Conservation (phyloP, 64 coral and sea anemone species). For the Cladopsammia gracilis region DNA sequence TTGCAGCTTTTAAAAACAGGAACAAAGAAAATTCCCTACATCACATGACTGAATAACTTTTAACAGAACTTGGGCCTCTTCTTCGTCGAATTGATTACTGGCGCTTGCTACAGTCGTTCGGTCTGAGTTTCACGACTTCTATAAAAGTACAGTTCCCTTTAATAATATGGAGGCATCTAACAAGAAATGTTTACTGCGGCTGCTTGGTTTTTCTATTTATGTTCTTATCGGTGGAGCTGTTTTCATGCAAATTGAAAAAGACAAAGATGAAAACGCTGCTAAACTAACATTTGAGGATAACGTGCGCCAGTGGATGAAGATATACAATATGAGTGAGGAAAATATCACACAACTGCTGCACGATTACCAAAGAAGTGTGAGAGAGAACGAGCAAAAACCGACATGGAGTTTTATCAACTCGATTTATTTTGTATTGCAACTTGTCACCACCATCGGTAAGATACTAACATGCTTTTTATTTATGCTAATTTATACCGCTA, state of each 20-base stretch:
- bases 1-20: no score
- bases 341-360: not conserved
- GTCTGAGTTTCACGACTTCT: no score
- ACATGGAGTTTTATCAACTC: slow-evolving; percentile 23
- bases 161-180: not conserved
- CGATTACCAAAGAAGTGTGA: not conserved
- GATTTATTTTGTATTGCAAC: slow-evolving; percentile 25
- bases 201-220: not conserved
- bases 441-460: slow-evolving; percentile 40
- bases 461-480: not conserved
- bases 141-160: no score
- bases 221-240: slow-evolving; percentile 16
- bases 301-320: not conserved
- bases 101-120: no score
- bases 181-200: not conserved
- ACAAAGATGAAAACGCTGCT: not conserved
- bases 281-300: not conserved
- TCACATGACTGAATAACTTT: no score
- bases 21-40: no score
- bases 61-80: no score
- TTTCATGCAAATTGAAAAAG: slow-evolving; percentile 42
- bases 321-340: not conserved
- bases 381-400: not conserved
- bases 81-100: no score
- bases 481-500: no score